Evolutionary conservation across 1,140 invertebrate genomes (phyloP), one percentile per base, ranked within the genome.

Genomic region (Bombus difficillimus): DNA sequence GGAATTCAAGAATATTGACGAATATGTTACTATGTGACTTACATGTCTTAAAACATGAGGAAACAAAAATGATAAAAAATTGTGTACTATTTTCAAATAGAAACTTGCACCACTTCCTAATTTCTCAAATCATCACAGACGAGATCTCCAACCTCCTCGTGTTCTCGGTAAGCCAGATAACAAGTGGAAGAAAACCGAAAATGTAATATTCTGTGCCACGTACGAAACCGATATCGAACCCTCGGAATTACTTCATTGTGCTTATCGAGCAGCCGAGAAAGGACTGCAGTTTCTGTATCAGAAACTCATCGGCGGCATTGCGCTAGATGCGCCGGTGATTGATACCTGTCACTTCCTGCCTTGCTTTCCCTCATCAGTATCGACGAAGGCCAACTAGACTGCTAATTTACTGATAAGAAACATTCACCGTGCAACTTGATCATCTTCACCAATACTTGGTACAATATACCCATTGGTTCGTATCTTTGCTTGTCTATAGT

Each of bases 341-440:
- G 92, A 94, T 93, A 93, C 91, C 88, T 93, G 92, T 87, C 86
- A 84, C 89, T 90, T 91, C 86, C 85, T 90, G 81, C 76, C 25
- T 80, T 83, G 86, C 81, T 81, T 90, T 74, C 83, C 73, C 93
- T 94, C 93, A 93, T 94, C 93, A 94, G 94, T 93, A 92, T 93
- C 93, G 91, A 86, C 86, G 71, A 41, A 80, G 64, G 84, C 88
- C 66, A 76, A 85, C 79, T 83, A 89, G 81, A 81, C 87, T 90
- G 92, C 92, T 94, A 94, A 94, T 94, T 94, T 92, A 93, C 93
- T 92, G 93, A 94, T 94, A 94, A 94, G 93, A 92, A 93, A 93
- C 88, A 92, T 91, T 91, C 91, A 85, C 86, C 83, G 87, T 86
- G 73, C 72, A 88, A 41, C 83, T 92, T 76, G 22, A 84, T 83